A percentile compares a stretch with the other conserved stretches of the same genome.
phyloP scores from a whole-genome alignment of 2,797 vertebrate species.

The Philypnodon macrostomus region DNA sequence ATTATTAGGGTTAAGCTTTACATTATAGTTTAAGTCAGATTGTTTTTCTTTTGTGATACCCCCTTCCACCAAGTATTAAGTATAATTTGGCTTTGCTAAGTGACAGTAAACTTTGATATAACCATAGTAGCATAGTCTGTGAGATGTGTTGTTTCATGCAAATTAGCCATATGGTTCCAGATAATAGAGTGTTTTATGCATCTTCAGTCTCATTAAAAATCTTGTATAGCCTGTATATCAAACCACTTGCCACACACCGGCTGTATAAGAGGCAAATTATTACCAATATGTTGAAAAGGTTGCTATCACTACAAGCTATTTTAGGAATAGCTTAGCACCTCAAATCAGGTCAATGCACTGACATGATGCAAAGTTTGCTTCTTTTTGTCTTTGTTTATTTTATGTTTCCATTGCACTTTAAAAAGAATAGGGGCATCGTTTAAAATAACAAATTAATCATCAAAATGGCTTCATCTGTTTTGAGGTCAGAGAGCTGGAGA shows the following conservation, averaged over 20 bases:
- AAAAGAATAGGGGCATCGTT: neutral
- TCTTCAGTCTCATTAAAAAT: neutral
- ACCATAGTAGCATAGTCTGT: neutral
- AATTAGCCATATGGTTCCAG: constrained; percentile 1
- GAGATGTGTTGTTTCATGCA: neutral
- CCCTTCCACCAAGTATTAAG: no score
- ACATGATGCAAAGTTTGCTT: neutral
- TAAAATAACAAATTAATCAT: neutral
- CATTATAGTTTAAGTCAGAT: no score
- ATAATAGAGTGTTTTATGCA: neutral
- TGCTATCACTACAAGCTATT: neutral
- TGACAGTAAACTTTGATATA: no score
- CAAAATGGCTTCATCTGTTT: neutral
- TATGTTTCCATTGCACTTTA: neutral
- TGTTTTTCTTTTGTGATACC: no score
- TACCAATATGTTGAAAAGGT: no score
- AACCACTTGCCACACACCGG: no score
- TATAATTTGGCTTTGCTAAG: no score
- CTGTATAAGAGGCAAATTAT: no score
- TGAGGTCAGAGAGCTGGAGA: neutral
- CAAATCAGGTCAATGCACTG: no score
- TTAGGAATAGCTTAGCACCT: no score
- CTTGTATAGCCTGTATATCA: neutral
- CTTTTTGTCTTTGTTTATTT: constrained; percentile 2
- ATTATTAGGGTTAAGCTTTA: no score